Conservation (phyloP, 2,797 vertebrate genomes). For the Merluccius polli region DNA sequence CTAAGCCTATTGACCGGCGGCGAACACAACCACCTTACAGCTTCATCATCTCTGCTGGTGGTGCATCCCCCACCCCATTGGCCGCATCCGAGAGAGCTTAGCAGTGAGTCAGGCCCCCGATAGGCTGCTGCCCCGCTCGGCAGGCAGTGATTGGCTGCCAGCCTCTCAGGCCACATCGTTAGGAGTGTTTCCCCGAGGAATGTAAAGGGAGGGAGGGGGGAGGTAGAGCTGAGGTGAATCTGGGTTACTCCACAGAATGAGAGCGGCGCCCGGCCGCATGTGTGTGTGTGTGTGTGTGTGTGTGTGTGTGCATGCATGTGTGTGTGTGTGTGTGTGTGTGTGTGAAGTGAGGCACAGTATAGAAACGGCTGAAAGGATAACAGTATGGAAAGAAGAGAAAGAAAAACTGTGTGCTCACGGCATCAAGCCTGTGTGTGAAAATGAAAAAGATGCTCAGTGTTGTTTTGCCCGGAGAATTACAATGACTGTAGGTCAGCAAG, state of each 20-base stretch:
- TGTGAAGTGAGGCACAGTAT: conserved; percentile 6
- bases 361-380: background rate
- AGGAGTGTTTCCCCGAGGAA: conserved; percentile 22
- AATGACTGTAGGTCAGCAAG: background rate
- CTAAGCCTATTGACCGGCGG: background rate
- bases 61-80: conserved; percentile 7
- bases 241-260: conserved; percentile 34
- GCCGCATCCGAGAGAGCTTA: conserved; percentile 12
- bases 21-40: background rate
- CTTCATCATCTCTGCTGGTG: conserved; percentile 18
- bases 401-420: background rate
- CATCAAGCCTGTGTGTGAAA: conserved; percentile 21
- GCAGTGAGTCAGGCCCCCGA: conserved; percentile 4
- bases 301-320: background rate
- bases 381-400: conserved; percentile 5
- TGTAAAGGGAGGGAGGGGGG: conserved; percentile 9
- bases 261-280: conserved; percentile 10
- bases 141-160: conserved; percentile 29
- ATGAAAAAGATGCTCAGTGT: too few relatives aligned
- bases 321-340: conserved; percentile 4
- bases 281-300: conserved; percentile 5
- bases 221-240: conserved; percentile 18
- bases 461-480: too few relatives aligned
- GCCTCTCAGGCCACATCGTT: conserved; percentile 37
- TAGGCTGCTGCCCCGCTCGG: conserved; percentile 16